Evolutionary conservation across 30 jellyfish, hydroid and myxozoan genomes (phyloP).

Genomic region (Haliclystus octoradiatus): DNA sequence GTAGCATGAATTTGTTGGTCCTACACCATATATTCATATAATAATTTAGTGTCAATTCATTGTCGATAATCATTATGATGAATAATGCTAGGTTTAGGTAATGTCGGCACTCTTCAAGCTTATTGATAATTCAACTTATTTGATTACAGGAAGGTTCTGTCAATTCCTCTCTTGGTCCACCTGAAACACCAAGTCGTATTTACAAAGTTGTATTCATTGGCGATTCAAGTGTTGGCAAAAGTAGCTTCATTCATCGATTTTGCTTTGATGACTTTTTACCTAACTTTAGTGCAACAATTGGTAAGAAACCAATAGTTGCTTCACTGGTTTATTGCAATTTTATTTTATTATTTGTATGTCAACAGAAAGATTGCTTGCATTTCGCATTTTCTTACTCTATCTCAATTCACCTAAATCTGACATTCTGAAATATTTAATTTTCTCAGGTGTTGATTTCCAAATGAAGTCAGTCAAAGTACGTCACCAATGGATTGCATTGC

Average conservation of each 20-base stretch:
- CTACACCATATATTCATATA: too few species aligned
- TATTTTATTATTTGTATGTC: background rate
- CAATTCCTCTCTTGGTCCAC: conserved; percentile 24
- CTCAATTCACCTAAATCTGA: background rate
- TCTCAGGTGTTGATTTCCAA: conserved; percentile 84
- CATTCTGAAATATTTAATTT: background rate
- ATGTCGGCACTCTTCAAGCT: too few species aligned
- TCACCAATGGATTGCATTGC: conserved; percentile 81
- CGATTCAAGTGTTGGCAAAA: conserved; percentile 92
- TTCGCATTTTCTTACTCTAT: background rate
- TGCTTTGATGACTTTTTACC: conserved; percentile 71
- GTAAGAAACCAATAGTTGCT: conserved; percentile 1
- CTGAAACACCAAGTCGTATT: conserved; percentile 77
- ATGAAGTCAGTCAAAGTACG: conserved; percentile 58
- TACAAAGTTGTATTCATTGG: conserved; percentile 91
- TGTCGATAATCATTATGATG: too few species aligned
- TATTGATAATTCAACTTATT: too few species aligned
- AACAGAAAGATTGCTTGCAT: background rate
- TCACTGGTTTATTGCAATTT: background rate
- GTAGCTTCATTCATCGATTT: conserved; percentile 92
- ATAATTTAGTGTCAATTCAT: too few species aligned
- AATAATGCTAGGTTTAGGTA: too few species aligned
- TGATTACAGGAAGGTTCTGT: background rate
- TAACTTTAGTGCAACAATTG: conserved; percentile 85
- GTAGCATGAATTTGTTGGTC: too few species aligned